phyloP scores from a whole-genome alignment of 2,113 vertebrate genomes.

The Carassius auratus region DNA sequence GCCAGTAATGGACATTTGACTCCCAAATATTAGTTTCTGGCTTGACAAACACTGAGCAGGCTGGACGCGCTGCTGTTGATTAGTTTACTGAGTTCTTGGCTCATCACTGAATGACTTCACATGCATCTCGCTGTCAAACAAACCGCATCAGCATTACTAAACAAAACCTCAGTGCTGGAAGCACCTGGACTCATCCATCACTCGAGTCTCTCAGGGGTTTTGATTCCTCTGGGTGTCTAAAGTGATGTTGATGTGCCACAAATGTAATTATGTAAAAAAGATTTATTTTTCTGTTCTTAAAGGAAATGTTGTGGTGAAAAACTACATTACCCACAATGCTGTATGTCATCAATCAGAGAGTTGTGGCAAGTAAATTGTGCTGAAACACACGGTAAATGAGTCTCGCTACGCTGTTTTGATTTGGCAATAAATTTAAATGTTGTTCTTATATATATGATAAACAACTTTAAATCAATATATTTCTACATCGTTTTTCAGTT shows the following conservation, averaged over 20 bases:
- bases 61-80: background rate
- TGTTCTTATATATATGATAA: too few species aligned
- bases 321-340: background rate
- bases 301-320: background rate
- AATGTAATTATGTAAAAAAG: background rate
- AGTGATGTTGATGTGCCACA: background rate
- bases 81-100: background rate
- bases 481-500: too few species aligned
- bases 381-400: background rate
- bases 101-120: background rate
- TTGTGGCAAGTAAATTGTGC: too few species aligned
- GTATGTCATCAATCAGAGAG: too few species aligned
- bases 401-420: background rate
- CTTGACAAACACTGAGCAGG: constrained; percentile 22
- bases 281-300: background rate
- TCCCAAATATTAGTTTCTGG: constrained; percentile 21
- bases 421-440: too few species aligned
- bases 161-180: background rate
- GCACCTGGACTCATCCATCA: background rate
- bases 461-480: too few species aligned
- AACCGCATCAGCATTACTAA: background rate
- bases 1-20: constrained; percentile 7
- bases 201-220: background rate
- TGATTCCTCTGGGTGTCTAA: background rate
- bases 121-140: background rate